A percentile compares a stretch with the other conserved stretches of the same genome.
These are phyloP conservation scores for Pachymerium ferrugineum DNA, from an alignment of 2,888 invertebrate genomes.

Conservation along the genomic window DNA sequence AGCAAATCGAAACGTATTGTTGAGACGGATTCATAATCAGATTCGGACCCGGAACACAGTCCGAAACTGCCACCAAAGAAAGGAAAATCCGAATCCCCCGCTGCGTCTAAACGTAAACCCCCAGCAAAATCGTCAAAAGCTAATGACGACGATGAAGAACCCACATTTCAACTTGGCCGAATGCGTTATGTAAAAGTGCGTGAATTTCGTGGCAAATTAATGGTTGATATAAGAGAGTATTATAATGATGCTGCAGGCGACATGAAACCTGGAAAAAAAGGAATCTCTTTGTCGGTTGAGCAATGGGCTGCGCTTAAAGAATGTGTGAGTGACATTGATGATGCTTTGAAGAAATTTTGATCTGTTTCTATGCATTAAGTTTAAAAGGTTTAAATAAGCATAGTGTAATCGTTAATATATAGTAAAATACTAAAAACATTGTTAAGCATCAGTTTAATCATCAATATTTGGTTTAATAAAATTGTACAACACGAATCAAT, in stretches of 20 bases:
- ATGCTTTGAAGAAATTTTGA: constrained; percentile 49
- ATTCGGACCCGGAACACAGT: constrained; percentile 61
- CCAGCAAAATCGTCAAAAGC: constrained; percentile 42
- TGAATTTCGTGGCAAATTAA: constrained; percentile 76
- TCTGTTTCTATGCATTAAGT: background rate
- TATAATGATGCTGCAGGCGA: constrained; percentile 66
- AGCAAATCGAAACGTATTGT: background rate
- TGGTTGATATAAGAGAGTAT: constrained; percentile 80
- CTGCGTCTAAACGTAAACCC: constrained; percentile 45
- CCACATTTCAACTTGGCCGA: constrained; percentile 55
- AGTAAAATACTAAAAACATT: no score
- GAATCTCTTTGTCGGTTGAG: constrained; percentile 64
- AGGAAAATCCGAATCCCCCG: constrained; percentile 45
- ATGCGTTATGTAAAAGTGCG: constrained; percentile 71
- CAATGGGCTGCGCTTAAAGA: constrained; percentile 74
- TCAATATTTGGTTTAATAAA: no score
- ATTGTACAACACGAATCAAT: no score
- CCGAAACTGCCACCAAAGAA: constrained; percentile 51
- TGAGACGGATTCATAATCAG: constrained; percentile 51
- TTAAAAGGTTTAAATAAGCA: no score
- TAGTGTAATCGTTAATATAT: no score
- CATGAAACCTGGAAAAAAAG: constrained; percentile 80
- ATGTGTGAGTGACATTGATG: constrained; percentile 63
- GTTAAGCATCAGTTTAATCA: no score
- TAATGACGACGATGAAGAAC: background rate